Evolutionary conservation across 1,140 invertebrate genomes (phyloP).

Genomic region (Cylas formicarius): DNA sequence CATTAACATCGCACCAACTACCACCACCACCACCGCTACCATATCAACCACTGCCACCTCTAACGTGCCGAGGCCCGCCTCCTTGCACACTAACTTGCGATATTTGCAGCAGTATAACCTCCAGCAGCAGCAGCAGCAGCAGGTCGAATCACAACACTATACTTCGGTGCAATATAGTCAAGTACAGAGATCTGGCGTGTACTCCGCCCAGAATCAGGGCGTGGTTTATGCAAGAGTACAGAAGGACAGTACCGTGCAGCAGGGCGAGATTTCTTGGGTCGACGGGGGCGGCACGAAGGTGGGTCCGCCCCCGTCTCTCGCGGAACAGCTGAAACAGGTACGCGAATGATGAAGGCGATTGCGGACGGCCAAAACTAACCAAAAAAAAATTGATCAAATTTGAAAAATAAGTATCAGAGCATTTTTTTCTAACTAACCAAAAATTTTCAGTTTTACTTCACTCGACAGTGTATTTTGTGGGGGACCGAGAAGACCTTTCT

Average conservation of each 20-base stretch:
- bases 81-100: slow-evolving; percentile 25
- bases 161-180: slow-evolving; percentile 32
- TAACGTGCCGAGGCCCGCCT: slow-evolving; percentile 17
- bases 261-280: slow-evolving; percentile 31
- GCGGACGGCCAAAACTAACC: too few species aligned
- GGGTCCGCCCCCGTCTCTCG: slow-evolving; percentile 65
- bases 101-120: slow-evolving; percentile 17
- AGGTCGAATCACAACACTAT: slow-evolving; percentile 30
- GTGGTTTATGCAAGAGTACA: slow-evolving; percentile 40
- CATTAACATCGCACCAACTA: slow-evolving; percentile 13
- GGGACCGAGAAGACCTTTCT: too few species aligned
- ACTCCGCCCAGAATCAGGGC: slow-evolving; percentile 22
- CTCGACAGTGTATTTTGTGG: too few species aligned
- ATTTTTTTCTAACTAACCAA: too few species aligned
- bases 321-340: slow-evolving; percentile 77
- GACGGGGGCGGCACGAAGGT: slow-evolving; percentile 27
- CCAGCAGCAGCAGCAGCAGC: slow-evolving; percentile 25
- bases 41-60: slow-evolving; percentile 13
- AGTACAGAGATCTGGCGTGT: slow-evolving; percentile 27
- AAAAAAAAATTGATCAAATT: not conserved
- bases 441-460: too few species aligned
- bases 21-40: not conserved
- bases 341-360: too few species aligned
- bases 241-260: slow-evolving; percentile 35
- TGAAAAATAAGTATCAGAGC: too few species aligned